Evolutionary conservation across 2,113 vertebrate genomes (phyloP), one percentile per base, ranked within the genome.

Genomic region (Uria aalge): DNA sequence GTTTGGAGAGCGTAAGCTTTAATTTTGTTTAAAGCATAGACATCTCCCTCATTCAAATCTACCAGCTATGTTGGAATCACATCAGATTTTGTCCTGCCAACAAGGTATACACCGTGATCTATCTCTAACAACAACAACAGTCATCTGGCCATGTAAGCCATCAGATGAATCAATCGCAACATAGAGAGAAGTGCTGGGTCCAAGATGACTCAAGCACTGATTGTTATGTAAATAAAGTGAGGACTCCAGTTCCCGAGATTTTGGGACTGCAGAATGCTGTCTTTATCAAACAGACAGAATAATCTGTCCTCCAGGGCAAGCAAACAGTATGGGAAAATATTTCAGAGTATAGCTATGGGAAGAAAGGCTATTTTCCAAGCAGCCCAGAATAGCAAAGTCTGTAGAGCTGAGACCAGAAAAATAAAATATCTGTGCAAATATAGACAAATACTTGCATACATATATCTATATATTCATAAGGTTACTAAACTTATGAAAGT

Each of bases 51-150:
- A n/a, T 50, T 75, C 78, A 87, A 72, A 71, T 66, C 52, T 48
- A 80, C 3, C 8, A 52, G 30, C 36, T 72, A 55, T 41, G 10
- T 14, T 15, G 5, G 24, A 82, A 8, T 68, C 8, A 4, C 14
- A 62, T 79, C 20, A 74, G 57, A 95, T 79, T 88, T 86, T 93
- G 29, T 74, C 48, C 69, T 55, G 56, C 36, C 57, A 75, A 72
- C 27, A 71, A 87, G 27, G 93, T 71, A 90, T 8, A 74, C 5
- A 77, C 47, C 53, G 48, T 30, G 52, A 75, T 76, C 36, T 66
- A 17, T 77, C 69, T 82, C 78, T 95, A 96, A 91, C 15, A 96
- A 83, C 30, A 95, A 75, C 30, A 95, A 75, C 47, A 94, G 47
- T 75, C 22, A 52, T 74, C 38, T 69, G 45, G 63, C 60, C 45